Evolutionary conservation across 2,888 invertebrate species (phyloP), one percentile per base, ranked within the genome.

Genomic region (Yponomeuta sedellus): DNA sequence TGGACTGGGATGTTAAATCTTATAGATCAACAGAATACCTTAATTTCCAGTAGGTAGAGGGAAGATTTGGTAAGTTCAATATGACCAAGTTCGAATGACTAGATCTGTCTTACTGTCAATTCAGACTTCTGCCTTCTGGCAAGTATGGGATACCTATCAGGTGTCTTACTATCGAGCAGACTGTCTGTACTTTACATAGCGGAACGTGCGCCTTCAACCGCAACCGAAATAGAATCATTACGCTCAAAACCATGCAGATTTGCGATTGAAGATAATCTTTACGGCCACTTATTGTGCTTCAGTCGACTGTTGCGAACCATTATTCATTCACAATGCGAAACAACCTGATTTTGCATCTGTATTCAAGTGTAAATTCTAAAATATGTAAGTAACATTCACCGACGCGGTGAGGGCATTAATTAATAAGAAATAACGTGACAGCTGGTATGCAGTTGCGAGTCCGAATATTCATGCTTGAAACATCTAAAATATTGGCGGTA

Each of bases 201-300:
- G 44, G 16, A n/a, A 16, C 44, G 44, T 52, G 34, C n/a, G 40
- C 62, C 22, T 28, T 16, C 34, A 16, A 58, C 64, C 64, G 34
- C n/a, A 40, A 19, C 63, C 63, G 63, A 40, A 40, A 63, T 28
- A 34, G 25, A 34, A 28, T 16, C n/a, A 61, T 34, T 52, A 5
- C 44, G 44, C 44, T 52, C 44, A 52, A 44, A 61, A 61, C 61
- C 12, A 34, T 61, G n/a, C 28, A 61, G 61, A 61, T 61, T 34
- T 34, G 16, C n/a, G 16, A 52, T 34, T 25, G n/a, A n/a, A 16
- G 61, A 28, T 61, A 61, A 61, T 34, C 59, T 59, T 59, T 59
- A 59, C 59, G 59, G 25, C 59, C 22, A 25, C 59, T 59, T 59
- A 12, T 59, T 20, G 11, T 59, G 44, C 44, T 52, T 52, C 44